Percentiles rank a stretch among this genome's conserved stretches.
phyloP scores from a whole-genome alignment of 2,797 vertebrate species.

The Steatocranus sp. region DNA sequence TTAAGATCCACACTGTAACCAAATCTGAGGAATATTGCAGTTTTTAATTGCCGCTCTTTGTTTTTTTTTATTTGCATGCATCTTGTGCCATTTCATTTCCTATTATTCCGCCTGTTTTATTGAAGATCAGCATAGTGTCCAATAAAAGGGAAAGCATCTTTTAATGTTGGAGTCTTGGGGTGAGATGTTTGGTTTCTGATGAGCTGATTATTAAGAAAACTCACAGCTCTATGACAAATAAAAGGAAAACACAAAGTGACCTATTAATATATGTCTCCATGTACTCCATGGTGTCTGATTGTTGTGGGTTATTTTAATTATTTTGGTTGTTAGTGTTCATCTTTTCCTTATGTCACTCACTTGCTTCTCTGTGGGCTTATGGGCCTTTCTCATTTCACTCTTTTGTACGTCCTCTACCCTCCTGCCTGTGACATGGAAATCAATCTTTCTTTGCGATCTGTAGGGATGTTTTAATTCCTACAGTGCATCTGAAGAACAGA shows the following conservation, averaged over 20 bases:
- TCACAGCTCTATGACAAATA: rapidly evolving
- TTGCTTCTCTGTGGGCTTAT: neutral
- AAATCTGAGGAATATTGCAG: neutral
- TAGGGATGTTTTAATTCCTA: neutral
- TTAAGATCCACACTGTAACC: neutral
- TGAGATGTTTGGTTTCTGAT: neutral
- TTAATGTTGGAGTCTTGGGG: neutral
- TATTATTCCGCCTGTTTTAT: neutral
- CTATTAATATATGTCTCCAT: neutral
- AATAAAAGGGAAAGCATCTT: neutral
- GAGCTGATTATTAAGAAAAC: neutral
- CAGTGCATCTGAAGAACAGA: neutral
- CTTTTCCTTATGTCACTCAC: neutral
- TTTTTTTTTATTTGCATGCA: neutral
- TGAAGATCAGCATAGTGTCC: neutral
- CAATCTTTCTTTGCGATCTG: neutral
- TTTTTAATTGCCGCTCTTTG: neutral
- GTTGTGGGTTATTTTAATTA: neutral
- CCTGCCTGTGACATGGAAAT: neutral
- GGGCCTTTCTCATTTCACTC: neutral
- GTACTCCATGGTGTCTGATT: neutral
- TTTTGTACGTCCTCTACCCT: neutral
- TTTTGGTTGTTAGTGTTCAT: neutral
- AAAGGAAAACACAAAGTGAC: neutral
- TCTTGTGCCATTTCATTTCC: neutral